A percentile compares a stretch with the other conserved stretches of the same genome.
phyloP scores from a whole-genome alignment of 2,113 vertebrate genomes.

The Podarcis raffonei region DNA sequence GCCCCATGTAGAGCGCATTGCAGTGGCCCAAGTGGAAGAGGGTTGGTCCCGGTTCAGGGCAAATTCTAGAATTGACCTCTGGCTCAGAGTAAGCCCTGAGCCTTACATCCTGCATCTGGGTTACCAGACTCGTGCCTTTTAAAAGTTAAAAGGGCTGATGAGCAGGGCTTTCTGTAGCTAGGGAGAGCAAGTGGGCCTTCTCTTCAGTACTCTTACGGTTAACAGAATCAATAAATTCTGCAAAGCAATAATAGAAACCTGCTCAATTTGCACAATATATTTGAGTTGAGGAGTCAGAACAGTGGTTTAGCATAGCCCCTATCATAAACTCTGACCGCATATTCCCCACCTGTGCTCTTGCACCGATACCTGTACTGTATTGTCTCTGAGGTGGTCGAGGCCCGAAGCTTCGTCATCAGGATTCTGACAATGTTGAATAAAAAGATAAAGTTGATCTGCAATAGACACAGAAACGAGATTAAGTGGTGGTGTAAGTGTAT shows the following conservation, averaged over 20 bases:
- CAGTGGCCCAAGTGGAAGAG: not conserved
- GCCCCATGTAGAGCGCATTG: too few species aligned
- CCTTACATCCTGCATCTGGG: not conserved
- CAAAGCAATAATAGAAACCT: not conserved
- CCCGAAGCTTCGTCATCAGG: slow-evolving; percentile 94
- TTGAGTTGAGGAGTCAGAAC: not conserved
- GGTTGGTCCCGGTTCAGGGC: not conserved
- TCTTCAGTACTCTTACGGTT: not conserved
- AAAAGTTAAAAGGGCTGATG: not conserved
- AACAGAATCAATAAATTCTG: not conserved
- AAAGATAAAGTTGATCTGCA: slow-evolving; percentile 95
- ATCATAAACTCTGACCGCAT: not conserved
- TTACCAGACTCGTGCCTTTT: not conserved
- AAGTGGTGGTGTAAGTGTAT: not conserved
- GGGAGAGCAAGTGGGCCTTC: not conserved
- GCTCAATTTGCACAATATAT: not conserved
- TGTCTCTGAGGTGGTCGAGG: slow-evolving; percentile 92
- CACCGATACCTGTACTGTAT: slow-evolving; percentile 85
- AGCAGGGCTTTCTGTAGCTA: not conserved
- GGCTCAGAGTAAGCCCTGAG: not conserved
- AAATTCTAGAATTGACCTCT: not conserved
- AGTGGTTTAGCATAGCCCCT: not conserved
- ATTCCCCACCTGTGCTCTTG: accelerated
- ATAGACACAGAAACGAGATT: slow-evolving; percentile 35
- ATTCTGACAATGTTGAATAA: slow-evolving; percentile 97